Evolutionary conservation across 2,797 vertebrate species (phyloP).

Genomic region (Sarcoramphus papa): DNA sequence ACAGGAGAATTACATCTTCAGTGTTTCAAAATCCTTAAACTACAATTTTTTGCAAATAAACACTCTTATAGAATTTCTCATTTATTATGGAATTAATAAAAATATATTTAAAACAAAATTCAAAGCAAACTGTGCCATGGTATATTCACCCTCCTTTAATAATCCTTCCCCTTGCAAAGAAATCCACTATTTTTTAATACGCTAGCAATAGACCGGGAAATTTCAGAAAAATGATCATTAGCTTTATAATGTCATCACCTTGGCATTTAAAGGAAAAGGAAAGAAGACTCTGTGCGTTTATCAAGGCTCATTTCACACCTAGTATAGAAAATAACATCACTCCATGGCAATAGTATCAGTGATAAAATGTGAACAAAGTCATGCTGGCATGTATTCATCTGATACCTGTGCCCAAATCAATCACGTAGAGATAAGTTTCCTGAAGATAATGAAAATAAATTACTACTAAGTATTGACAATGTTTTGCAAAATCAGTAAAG

Average conservation of each 20-base stretch:
- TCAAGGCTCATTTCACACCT: background rate
- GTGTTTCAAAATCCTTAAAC: background rate
- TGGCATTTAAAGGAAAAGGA: background rate
- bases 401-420: background rate
- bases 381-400: background rate
- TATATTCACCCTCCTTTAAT: background rate
- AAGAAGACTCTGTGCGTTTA: background rate
- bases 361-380: background rate
- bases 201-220: background rate
- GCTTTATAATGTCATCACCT: background rate
- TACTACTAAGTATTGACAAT: background rate
- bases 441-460: background rate
- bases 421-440: background rate
- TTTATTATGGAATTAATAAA: background rate
- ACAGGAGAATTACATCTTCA: background rate
- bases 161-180: background rate
- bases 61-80: background rate
- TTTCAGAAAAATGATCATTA: background rate
- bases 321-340: background rate
- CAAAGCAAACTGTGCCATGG: background rate
- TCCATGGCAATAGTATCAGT: background rate
- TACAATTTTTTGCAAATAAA: background rate
- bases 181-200: background rate
- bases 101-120: background rate
- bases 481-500: background rate